Conservation (phyloP, 2,888 invertebrate genomes). For the Serrognathus titanus region DNA sequence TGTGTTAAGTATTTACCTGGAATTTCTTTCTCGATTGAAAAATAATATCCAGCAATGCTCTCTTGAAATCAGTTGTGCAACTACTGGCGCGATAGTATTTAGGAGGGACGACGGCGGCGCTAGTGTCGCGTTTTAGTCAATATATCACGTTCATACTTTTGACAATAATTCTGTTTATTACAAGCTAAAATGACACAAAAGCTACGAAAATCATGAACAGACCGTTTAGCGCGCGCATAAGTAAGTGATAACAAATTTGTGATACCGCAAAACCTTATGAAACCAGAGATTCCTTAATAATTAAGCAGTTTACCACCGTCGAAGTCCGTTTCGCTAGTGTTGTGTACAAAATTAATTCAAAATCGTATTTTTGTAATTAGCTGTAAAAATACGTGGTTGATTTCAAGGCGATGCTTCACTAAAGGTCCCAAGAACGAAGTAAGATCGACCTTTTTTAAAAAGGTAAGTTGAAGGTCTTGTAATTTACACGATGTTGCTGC, state of each 20-base stretch:
- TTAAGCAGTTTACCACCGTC: background rate
- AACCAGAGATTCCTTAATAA: slow-evolving; percentile 1
- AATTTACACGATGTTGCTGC: background rate
- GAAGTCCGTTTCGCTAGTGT: slow-evolving; percentile 3
- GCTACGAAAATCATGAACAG: slow-evolving; percentile 9
- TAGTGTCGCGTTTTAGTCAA: slow-evolving; percentile 41
- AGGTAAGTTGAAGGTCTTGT: slow-evolving; percentile 5
- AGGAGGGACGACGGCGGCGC: slow-evolving; percentile 25
- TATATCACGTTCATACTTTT: slow-evolving; percentile 41
- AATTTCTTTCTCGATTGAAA: background rate
- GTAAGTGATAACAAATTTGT: slow-evolving; percentile 17
- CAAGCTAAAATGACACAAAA: slow-evolving; percentile 28
- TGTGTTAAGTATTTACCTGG: too few species aligned
- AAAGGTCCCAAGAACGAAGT: background rate
- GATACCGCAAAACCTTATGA: slow-evolving; percentile 9
- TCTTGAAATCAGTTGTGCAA: background rate
- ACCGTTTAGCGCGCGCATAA: slow-evolving; percentile 3
- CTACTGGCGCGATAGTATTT: background rate
- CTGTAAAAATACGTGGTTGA: background rate
- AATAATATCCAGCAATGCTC: background rate
- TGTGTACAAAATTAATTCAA: slow-evolving; percentile 5
- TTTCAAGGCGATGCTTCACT: slow-evolving; percentile 3
- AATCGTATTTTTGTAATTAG: slow-evolving; percentile 9
- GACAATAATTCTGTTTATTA: slow-evolving; percentile 46
- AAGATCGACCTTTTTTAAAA: background rate